phyloP scores from a whole-genome alignment of 2,797 vertebrate genomes.

The Gastrophryne carolinensis region DNA sequence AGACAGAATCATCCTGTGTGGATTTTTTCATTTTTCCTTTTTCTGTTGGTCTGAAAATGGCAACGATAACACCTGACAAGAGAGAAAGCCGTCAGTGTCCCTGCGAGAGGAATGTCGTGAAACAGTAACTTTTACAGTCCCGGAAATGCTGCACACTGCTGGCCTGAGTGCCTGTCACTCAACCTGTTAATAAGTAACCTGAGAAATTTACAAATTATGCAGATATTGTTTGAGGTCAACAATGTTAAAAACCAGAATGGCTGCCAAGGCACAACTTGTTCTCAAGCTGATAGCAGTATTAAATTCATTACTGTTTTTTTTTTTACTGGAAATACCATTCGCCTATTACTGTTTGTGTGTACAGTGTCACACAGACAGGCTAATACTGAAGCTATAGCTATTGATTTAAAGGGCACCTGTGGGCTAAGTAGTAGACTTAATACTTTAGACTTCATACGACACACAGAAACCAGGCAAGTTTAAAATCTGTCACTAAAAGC shows the following conservation, averaged over 20 bases:
- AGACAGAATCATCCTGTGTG: constrained; percentile 54
- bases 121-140: constrained; percentile 41
- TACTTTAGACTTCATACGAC: too few relatives aligned
- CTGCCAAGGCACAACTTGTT: not conserved
- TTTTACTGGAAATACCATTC: not conserved
- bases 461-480: too few relatives aligned
- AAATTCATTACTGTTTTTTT: not conserved
- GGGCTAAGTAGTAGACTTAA: too few relatives aligned
- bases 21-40: constrained; percentile 62
- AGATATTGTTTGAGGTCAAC: constrained; percentile 27
- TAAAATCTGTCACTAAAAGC: too few relatives aligned
- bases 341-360: not conserved
- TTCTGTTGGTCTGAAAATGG: constrained; percentile 10
- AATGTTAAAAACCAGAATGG: not conserved
- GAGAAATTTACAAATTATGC: constrained; percentile 30
- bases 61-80: constrained; percentile 2
- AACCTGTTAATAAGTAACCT: constrained; percentile 71
- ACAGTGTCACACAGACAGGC: constrained; percentile 12
- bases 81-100: not conserved
- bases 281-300: not conserved
- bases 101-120: constrained; percentile 15
- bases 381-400: constrained; percentile 17
- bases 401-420: constrained; percentile 42
- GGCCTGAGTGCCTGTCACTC: constrained; percentile 48
- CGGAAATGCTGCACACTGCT: constrained; percentile 54